Evolutionary conservation across 2,797 vertebrate genomes (phyloP).

Genomic region (Hydrophis major): DNA sequence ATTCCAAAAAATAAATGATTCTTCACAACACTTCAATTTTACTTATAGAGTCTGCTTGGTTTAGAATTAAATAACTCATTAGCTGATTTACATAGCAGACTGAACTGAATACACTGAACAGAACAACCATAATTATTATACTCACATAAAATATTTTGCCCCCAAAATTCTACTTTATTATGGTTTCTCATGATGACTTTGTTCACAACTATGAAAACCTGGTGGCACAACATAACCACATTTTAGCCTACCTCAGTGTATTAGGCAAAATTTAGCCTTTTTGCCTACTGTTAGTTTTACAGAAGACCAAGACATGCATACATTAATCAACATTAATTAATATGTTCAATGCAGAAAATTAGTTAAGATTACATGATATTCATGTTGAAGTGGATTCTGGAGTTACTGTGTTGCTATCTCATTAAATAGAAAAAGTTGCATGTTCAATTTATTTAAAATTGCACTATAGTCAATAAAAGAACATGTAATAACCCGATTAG

Average conservation of each 20-base stretch:
- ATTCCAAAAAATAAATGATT: neutral
- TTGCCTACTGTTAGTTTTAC: neutral
- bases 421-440: neutral
- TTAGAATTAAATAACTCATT: neutral
- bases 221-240: neutral
- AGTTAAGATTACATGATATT: neutral
- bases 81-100: neutral
- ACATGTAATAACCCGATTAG: neutral
- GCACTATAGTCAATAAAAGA: neutral
- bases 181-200: neutral
- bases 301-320: neutral
- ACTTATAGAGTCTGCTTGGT: neutral
- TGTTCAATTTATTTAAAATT: neutral
- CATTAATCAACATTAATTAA: neutral
- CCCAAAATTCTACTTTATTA: neutral
- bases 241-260: neutral
- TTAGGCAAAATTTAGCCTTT: neutral
- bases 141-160: neutral
- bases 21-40: neutral
- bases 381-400: neutral
- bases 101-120: neutral
- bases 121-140: neutral
- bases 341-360: neutral
- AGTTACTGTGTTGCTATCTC: neutral
- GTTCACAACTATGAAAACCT: neutral